phyloP scores from a whole-genome alignment of 1,140 invertebrate species.

The Chrysomallon squamiferum region DNA sequence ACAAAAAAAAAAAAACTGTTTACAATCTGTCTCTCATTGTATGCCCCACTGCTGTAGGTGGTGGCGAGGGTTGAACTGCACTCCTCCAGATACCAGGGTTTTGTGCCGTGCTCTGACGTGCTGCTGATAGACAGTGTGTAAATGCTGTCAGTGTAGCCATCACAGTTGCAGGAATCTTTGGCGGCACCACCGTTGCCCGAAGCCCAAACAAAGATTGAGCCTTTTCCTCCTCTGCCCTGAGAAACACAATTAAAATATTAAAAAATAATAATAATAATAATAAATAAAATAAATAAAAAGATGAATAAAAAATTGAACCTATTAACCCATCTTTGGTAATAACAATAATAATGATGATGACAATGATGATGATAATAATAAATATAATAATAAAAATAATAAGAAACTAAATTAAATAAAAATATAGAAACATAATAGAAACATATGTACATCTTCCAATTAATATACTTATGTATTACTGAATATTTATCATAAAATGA shows the following conservation, averaged over 20 bases:
- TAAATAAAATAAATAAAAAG: too few species aligned
- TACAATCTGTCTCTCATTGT: conserved; percentile 50
- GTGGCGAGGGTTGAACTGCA: conserved; percentile 95
- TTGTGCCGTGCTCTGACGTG: conserved; percentile 85
- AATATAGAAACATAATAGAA: too few species aligned
- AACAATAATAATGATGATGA: too few species aligned
- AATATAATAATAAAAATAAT: too few species aligned
- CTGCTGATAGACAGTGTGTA: conserved; percentile 97
- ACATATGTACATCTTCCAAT: too few species aligned
- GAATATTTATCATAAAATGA: too few species aligned
- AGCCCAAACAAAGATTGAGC: conserved; percentile 99
- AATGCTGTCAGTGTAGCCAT: conserved; percentile 98
- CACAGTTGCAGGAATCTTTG: conserved; percentile 97
- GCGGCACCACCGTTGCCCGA: conserved; percentile 97
- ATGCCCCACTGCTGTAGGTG: conserved; percentile 93
- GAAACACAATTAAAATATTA: background rate
- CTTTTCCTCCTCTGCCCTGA: conserved; percentile 91
- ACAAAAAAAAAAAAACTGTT: conserved; percentile 22
- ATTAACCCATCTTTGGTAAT: too few species aligned
- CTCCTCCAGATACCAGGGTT: conserved; percentile 97
- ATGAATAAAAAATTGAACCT: too few species aligned
- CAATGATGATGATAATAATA: too few species aligned
- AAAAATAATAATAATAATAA: too few species aligned
- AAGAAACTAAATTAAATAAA: too few species aligned
- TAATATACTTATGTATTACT: too few species aligned